Evolutionary conservation across 2,113 vertebrate species (phyloP).

Genomic region (Pardalotus punctatus): DNA sequence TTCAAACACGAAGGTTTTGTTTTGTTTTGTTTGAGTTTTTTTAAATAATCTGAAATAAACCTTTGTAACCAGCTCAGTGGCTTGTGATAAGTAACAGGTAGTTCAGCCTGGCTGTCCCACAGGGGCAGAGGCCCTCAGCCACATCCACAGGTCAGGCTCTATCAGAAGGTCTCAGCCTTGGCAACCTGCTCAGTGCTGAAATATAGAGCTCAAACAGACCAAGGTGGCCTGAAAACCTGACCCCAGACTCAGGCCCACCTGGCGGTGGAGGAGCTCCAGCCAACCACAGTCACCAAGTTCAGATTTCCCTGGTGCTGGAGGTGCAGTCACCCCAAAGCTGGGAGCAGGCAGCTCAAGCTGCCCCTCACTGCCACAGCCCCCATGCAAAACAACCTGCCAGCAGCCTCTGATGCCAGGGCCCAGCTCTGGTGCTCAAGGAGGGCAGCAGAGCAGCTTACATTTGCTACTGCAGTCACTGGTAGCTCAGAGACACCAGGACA

Average conservation of each 20-base stretch:
- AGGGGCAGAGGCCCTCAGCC: neutral
- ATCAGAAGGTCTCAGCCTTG: neutral
- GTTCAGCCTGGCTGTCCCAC: neutral
- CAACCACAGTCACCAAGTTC: neutral
- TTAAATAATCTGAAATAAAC: slow-evolving; percentile 49
- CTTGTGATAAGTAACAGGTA: neutral
- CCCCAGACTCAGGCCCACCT: neutral
- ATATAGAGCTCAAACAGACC: neutral
- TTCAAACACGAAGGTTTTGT: neutral
- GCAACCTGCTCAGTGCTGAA: neutral
- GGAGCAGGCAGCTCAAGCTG: neutral
- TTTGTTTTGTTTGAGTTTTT: neutral
- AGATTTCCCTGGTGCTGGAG: neutral
- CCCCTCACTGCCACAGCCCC: neutral
- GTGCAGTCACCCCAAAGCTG: neutral
- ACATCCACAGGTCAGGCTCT: neutral
- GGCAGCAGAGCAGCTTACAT: neutral
- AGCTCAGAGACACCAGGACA: neutral
- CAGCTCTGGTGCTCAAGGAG: neutral
- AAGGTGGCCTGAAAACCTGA: neutral
- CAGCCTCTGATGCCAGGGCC: neutral
- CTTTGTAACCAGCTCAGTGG: slow-evolving; percentile 11
- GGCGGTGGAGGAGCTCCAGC: neutral
- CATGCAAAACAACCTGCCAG: neutral
- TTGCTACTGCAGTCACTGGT: neutral